Percentiles rank a stretch among this genome's conserved stretches.
Evolutionary conservation across 2,797 vertebrate species (phyloP).

Genomic region (Oreochromis mossambicus): DNA sequence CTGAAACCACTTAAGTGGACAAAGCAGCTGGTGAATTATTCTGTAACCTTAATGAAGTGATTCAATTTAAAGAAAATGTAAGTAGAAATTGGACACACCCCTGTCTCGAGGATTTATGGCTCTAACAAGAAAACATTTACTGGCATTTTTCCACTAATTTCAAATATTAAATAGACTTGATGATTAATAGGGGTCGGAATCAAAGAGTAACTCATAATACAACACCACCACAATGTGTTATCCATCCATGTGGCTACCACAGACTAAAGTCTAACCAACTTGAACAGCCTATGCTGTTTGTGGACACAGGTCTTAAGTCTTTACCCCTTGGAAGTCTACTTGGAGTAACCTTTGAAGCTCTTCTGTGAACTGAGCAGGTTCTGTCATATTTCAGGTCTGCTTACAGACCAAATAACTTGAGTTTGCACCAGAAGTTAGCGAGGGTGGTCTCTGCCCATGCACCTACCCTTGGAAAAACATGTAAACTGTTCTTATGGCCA

Average conservation of each 20-base stretch:
- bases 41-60: neutral
- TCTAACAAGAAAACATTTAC: neutral
- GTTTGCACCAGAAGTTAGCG: neutral
- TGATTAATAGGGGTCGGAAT: neutral
- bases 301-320: neutral
- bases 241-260: neutral
- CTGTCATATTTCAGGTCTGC: neutral
- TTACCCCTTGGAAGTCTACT: neutral
- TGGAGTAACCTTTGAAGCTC: neutral
- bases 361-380: accelerated
- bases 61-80: neutral
- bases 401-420: neutral
- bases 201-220: neutral
- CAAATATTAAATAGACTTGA: neutral
- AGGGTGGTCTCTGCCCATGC: accelerated
- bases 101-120: neutral
- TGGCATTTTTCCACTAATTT: neutral
- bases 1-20: neutral
- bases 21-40: neutral
- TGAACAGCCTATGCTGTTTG: neutral
- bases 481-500: neutral
- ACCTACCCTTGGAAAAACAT: neutral
- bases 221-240: neutral
- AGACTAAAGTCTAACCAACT: accelerated
- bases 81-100: accelerated